Conservation (phyloP, 2,888 invertebrate genomes). For the Spodoptera littoralis region DNA sequence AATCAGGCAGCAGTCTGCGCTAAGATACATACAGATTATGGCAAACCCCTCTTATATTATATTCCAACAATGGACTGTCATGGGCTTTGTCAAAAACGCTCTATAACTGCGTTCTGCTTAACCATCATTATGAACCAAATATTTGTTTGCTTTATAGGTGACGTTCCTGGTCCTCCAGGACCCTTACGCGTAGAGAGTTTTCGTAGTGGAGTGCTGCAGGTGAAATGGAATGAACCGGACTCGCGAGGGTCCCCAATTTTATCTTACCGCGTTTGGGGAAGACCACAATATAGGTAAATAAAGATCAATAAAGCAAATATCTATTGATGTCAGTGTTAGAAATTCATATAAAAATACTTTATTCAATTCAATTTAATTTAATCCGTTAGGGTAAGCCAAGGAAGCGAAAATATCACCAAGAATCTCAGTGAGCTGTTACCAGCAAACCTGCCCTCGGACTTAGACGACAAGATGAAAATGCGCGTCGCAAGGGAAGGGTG, state of each 20-base stretch:
- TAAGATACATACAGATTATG: no score
- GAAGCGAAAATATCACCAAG: slow-evolving; percentile 80
- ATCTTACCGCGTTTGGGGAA: slow-evolving; percentile 93
- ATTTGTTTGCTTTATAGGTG: slow-evolving; percentile 85
- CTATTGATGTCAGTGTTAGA: background rate
- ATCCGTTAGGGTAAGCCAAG: slow-evolving; percentile 11
- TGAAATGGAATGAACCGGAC: slow-evolving; percentile 94
- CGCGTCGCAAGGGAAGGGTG: slow-evolving; percentile 88
- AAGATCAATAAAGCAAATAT: background rate
- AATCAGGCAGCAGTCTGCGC: no score
- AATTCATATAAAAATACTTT: background rate
- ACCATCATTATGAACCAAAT: background rate
- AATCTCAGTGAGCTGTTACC: slow-evolving; percentile 74
- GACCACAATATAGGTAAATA: slow-evolving; percentile 76
- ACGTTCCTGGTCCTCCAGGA: slow-evolving; percentile 94
- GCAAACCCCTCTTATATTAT: no score
- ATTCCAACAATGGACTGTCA: no score
- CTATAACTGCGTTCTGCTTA: no score
- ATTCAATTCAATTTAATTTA: background rate
- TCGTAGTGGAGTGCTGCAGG: slow-evolving; percentile 92
- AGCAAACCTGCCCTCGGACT: slow-evolving; percentile 71
- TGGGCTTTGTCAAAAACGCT: no score
- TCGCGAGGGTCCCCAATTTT: slow-evolving; percentile 93
- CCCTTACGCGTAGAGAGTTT: slow-evolving; percentile 92
- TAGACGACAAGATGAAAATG: slow-evolving; percentile 76